Conservation (phyloP, 1,140 invertebrate genomes). For the Zeugodacus cucurbitae region DNA sequence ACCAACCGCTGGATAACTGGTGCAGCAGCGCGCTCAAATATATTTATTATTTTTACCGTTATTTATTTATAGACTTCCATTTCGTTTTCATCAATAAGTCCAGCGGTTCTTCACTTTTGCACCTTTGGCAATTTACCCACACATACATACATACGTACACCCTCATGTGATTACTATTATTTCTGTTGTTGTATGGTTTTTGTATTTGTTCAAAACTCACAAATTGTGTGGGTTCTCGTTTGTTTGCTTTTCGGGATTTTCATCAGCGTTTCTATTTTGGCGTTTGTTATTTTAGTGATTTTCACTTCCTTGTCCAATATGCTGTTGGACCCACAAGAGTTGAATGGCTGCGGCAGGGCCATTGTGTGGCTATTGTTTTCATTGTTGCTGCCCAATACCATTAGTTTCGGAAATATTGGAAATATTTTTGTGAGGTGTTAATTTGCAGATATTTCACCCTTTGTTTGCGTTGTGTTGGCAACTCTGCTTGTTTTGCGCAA, state of each 20-base stretch:
- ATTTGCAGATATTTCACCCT: constrained; percentile 16
- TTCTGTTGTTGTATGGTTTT: neutral
- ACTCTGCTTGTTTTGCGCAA: neutral
- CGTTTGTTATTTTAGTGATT: neutral
- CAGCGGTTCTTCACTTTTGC: neutral
- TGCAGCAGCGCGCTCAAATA: neutral
- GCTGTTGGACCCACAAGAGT: neutral
- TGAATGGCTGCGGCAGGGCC: too few relatives aligned
- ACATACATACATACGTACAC: neutral
- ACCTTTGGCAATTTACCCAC: neutral
- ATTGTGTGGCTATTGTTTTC: neutral
- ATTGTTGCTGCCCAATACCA: neutral
- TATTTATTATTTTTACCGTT: neutral
- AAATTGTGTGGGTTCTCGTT: neutral
- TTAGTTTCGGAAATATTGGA: constrained; percentile 20
- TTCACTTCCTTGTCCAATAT: neutral
- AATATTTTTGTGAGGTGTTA: constrained; percentile 25
- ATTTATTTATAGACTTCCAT: neutral
- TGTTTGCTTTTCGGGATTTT: neutral
- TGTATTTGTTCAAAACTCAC: neutral
- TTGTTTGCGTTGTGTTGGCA: neutral
- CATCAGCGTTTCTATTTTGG: neutral
- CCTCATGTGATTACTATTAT: neutral
- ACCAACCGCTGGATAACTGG: neutral
- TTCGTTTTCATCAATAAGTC: neutral